A percentile compares a stretch with the other conserved stretches of the same genome.
phyloP scores from a whole-genome alignment of 2,888 invertebrate species.

The Empis livida region DNA sequence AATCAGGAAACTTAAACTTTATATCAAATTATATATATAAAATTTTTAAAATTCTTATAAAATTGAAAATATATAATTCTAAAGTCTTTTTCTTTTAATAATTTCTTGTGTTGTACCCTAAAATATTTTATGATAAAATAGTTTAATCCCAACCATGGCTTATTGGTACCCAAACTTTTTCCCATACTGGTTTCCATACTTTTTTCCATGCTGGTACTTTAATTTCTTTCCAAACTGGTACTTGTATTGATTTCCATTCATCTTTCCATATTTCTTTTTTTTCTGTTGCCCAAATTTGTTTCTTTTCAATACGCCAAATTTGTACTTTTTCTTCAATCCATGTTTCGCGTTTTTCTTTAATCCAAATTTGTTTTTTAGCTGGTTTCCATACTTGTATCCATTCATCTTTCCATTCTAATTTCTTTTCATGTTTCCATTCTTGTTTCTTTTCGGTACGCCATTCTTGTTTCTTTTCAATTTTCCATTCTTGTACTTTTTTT shows the following conservation, averaged over 20 bases:
- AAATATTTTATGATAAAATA: not conserved
- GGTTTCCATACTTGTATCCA: slow-evolving; percentile 72
- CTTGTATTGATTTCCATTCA: slow-evolving; percentile 54
- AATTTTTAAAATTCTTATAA: too few species aligned
- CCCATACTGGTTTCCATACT: slow-evolving; percentile 72
- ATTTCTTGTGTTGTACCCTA: too few species aligned
- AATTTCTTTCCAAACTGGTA: slow-evolving; percentile 56
- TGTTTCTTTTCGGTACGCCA: slow-evolving; percentile 69
- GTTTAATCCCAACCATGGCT: slow-evolving; percentile 32
- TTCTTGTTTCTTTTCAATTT: slow-evolving; percentile 57
- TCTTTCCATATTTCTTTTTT: slow-evolving; percentile 64
- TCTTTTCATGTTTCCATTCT: slow-evolving; percentile 60
- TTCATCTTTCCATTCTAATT: slow-evolving; percentile 47
- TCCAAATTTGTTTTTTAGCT: slow-evolving; percentile 67
- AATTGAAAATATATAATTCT: too few species aligned
- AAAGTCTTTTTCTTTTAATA: too few species aligned
- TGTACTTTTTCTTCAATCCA: slow-evolving; percentile 61
- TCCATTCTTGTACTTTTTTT: slow-evolving; percentile 52
- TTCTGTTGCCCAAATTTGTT: slow-evolving; percentile 44
- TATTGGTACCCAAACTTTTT: slow-evolving; percentile 70
- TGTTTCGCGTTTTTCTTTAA: slow-evolving; percentile 61
- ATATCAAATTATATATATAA: too few species aligned
- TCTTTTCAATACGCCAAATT: slow-evolving; percentile 46
- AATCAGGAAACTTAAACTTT: too few species aligned
- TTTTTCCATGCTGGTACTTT: slow-evolving; percentile 65